Evolutionary conservation across 2,888 invertebrate genomes (phyloP).

Genomic region (Epiblema foenella): DNA sequence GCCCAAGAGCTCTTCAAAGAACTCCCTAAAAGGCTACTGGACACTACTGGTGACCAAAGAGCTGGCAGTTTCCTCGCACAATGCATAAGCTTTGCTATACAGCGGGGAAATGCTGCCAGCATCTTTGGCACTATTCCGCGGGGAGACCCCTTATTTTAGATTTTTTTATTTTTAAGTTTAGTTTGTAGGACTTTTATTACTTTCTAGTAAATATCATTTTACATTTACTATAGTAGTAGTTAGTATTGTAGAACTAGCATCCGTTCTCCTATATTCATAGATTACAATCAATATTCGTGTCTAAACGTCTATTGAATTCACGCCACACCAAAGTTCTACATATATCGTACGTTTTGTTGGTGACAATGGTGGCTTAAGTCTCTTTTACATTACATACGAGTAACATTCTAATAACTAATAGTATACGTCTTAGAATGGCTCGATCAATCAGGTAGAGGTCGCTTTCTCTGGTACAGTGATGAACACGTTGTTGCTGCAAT

Average conservation of each 20-base stretch:
- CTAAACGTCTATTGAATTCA: background rate
- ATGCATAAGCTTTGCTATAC: no score
- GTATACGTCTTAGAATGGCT: background rate
- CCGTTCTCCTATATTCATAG: constrained; percentile 1
- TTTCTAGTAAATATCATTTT: background rate
- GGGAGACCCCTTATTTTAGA: no score
- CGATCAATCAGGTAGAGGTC: background rate
- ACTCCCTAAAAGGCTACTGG: no score
- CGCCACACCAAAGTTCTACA: background rate
- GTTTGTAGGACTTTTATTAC: no score
- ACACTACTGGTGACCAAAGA: no score
- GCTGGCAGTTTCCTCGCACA: no score
- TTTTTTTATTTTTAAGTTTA: no score
- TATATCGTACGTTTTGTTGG: background rate
- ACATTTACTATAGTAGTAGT: no score
- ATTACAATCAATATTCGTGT: background rate
- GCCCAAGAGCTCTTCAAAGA: no score
- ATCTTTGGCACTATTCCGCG: no score
- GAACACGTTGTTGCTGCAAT: background rate
- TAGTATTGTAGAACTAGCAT: background rate
- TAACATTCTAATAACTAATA: background rate
- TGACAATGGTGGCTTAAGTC: background rate
- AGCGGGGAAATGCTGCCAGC: no score
- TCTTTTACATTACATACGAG: background rate
- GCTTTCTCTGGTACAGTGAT: background rate